These are phyloP conservation scores for Parauchenoglanis ngamensis DNA, from an alignment of 2,797 vertebrate genomes.

Conservation along the genomic window DNA sequence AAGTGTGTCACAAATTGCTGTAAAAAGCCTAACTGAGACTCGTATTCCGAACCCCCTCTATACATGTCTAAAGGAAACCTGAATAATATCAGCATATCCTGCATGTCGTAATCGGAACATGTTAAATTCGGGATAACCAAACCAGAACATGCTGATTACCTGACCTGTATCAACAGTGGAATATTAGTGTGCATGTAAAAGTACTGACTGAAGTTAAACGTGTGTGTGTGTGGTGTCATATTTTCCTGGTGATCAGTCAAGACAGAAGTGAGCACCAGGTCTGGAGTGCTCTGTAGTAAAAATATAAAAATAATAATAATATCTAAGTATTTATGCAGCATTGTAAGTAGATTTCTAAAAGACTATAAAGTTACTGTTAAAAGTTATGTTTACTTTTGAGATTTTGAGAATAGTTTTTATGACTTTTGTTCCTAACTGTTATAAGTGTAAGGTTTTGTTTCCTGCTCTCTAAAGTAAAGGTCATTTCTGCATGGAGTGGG, in stretches of 20 bases:
- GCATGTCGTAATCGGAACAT: too few species aligned
- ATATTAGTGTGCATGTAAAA: too few species aligned
- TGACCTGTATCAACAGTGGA: too few species aligned
- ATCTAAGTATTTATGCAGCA: background rate
- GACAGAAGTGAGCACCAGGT: background rate
- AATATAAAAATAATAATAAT: background rate
- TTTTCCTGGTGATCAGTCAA: conserved; percentile 8
- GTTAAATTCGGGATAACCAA: too few species aligned
- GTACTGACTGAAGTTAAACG: background rate
- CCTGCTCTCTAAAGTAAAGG: conserved; percentile 45
- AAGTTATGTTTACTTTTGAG: background rate
- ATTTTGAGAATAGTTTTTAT: background rate
- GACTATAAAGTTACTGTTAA: background rate
- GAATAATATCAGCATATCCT: too few species aligned
- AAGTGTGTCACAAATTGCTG: too few species aligned
- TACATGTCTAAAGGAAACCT: too few species aligned
- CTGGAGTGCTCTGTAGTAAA: background rate
- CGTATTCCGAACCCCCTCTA: too few species aligned
- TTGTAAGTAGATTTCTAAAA: background rate
- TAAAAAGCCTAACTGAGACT: too few species aligned
- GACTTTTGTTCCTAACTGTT: background rate
- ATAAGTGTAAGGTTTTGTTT: background rate
- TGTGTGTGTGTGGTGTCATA: background rate
- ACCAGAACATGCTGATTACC: too few species aligned
- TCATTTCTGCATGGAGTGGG: conserved; percentile 55